A percentile compares a stretch with the other conserved stretches of the same genome.
phyloP scores from a whole-genome alignment of 2,797 vertebrate genomes.

The Coluber constrictor region DNA sequence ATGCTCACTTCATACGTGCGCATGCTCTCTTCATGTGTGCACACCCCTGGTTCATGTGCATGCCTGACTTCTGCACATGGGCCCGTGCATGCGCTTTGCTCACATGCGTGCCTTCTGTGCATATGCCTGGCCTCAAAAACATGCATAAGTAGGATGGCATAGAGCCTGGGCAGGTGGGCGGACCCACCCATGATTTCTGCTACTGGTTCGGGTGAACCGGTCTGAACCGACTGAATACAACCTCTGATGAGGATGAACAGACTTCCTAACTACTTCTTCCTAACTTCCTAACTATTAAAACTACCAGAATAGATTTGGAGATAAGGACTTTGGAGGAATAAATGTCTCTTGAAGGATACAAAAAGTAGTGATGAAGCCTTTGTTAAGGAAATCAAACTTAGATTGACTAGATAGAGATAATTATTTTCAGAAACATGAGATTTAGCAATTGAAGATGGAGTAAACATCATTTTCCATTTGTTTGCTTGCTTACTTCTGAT shows the following conservation, averaged over 20 bases:
- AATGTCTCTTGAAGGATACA: background rate
- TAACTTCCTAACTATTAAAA: background rate
- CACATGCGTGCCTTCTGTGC: too few relatives aligned
- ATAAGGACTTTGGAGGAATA: background rate
- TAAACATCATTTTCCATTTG: background rate
- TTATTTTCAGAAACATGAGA: background rate
- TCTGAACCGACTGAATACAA: too few relatives aligned
- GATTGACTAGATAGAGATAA: background rate
- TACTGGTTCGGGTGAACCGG: too few relatives aligned
- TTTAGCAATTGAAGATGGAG: background rate
- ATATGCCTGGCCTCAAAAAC: too few relatives aligned
- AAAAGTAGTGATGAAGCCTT: background rate
- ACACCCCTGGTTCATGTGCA: too few relatives aligned
- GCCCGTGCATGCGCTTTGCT: too few relatives aligned
- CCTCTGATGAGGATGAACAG: background rate
- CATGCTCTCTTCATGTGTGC: too few relatives aligned
- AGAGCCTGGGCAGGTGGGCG: too few relatives aligned
- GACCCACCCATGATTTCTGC: too few relatives aligned
- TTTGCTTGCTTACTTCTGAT: background rate
- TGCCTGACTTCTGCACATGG: too few relatives aligned
- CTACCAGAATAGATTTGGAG: background rate
- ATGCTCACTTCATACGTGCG: too few relatives aligned
- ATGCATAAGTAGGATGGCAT: too few relatives aligned
- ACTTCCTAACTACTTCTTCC: background rate
- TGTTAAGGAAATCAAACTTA: background rate